Evolutionary conservation across 2,797 vertebrate genomes (phyloP).

Genomic region (Clamator glandarius): DNA sequence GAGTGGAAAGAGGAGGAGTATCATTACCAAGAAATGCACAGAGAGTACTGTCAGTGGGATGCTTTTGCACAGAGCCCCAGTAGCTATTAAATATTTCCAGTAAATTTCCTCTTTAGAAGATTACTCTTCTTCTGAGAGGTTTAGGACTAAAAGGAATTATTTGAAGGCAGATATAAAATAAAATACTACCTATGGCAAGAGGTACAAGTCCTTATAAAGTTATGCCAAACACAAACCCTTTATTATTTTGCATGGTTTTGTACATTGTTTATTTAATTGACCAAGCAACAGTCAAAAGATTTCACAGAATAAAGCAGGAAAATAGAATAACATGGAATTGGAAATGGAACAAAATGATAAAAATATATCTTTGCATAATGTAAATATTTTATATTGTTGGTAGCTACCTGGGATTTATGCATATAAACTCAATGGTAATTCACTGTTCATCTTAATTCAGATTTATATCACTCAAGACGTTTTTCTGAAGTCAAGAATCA

Average conservation of each 20-base stretch:
- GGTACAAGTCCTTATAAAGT: not conserved
- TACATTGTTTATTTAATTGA: not conserved
- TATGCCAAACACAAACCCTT: not conserved
- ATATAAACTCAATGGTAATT: not conserved
- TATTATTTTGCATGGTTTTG: not conserved
- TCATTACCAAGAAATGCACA: not conserved
- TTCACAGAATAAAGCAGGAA: not conserved
- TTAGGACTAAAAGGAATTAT: not conserved
- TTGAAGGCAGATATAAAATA: not conserved
- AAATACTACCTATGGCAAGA: not conserved
- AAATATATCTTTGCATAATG: not conserved
- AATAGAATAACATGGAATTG: not conserved
- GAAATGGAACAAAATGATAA: not conserved
- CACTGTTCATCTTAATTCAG: not conserved
- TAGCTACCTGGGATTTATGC: not conserved
- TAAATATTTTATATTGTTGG: not conserved
- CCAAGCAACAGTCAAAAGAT: not conserved
- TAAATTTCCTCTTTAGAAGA: constrained; percentile 42
- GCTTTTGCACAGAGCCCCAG: not conserved
- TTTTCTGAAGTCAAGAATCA: not conserved
- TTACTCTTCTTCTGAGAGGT: constrained; percentile 19
- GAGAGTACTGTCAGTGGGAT: not conserved
- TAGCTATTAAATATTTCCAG: constrained; percentile 61
- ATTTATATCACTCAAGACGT: not conserved
- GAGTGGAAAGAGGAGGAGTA: not conserved